Evolutionary conservation across 2,797 vertebrate genomes (phyloP), one percentile per base, ranked within the genome.

Genomic region (Rhadinocentrus ornatus): DNA sequence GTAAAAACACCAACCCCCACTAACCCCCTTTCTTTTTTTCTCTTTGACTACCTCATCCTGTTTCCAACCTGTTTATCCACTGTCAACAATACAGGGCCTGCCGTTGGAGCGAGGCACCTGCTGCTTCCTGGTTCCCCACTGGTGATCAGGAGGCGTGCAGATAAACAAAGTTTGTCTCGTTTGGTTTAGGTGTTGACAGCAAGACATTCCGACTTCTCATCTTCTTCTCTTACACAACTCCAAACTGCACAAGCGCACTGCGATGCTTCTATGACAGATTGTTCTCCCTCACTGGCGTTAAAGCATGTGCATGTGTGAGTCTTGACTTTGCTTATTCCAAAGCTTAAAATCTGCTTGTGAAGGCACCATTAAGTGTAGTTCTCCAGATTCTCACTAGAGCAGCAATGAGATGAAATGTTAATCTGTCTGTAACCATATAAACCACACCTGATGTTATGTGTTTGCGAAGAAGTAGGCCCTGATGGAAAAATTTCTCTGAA

Each of bases 51-150:
- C 71, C 86, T 79, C 73, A 73, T 78, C 82, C 81, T 81, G 77
- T 74, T 80, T 91, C 84, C 86, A 93, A 94, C 94, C 93, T 91
- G 93, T 95, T 94, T 92, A 92, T 93, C 94, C 93, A 93, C 89
- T 91, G 89, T 89, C 90, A 85, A 89, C 82, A 87, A 86, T 71
- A 71, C 82, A 48, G 10, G 60, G 71, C 79, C 86, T 80, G 92
- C 91, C 91, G 91, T 93, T 93, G 90, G 91, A 87, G 89, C 84
- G 77, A 85, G 73, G 83, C 93, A 93, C 93, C 94, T 94, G 93
- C 92, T 81, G 89, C 90, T 94, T 94, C 93, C 93, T 93, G 92
- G 91, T 94, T 92, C 85, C 90, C 60, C 76, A 87, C 77, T 69
- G 79, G 48, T 78, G 86, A 83, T 83, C 69, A 29, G 75, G 81